These are phyloP conservation scores for Coracias cyanogaster DNA, from an alignment of 2,797 vertebrate species.

Conservation along the genomic window DNA sequence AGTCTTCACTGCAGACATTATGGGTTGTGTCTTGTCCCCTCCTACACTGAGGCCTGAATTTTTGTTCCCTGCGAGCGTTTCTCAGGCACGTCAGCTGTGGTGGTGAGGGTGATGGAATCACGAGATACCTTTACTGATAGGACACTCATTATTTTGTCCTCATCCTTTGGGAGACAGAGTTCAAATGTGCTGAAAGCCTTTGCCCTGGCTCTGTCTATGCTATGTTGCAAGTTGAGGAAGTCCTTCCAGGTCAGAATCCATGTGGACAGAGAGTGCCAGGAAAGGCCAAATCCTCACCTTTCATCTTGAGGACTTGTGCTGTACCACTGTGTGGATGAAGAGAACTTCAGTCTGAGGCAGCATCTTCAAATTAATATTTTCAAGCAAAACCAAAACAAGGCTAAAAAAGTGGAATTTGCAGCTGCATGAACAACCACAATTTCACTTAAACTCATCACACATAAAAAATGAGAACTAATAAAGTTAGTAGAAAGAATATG, in stretches of 20 bases:
- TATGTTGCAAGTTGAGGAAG: neutral
- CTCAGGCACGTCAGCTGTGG: neutral
- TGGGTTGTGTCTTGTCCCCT: neutral
- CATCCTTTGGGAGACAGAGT: neutral
- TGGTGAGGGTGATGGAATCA: neutral
- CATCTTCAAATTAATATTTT: neutral
- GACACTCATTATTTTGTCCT: conserved; percentile 8
- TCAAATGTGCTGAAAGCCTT: neutral
- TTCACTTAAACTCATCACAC: neutral
- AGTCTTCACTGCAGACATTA: neutral
- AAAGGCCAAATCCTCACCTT: neutral
- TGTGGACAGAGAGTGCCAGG: neutral
- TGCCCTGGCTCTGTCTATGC: neutral
- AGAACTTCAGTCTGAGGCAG: neutral
- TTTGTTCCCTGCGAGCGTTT: neutral
- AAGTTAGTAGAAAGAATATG: neutral
- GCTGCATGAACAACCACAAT: neutral
- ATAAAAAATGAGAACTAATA: neutral
- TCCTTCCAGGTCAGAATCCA: neutral
- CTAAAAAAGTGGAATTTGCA: neutral
- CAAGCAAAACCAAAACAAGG: neutral
- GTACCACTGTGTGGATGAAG: neutral
- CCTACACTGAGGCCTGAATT: neutral
- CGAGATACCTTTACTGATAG: neutral
- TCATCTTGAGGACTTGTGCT: neutral